These are phyloP conservation scores for Malthinus seriepunctatus DNA, from an alignment of 2,888 invertebrate species.

Conservation along the genomic window DNA sequence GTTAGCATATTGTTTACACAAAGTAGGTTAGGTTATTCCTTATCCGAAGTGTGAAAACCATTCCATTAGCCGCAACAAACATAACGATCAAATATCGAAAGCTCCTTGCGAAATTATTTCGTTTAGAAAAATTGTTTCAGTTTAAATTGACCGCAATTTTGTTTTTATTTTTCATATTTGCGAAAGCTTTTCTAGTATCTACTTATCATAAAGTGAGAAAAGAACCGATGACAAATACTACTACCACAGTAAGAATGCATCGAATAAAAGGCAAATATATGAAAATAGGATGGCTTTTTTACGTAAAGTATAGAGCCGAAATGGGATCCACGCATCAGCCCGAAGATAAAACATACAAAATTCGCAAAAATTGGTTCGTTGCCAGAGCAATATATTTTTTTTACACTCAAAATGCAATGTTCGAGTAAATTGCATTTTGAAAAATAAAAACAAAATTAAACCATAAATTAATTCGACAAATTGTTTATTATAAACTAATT, in stretches of 20 bases:
- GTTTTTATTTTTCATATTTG: conserved; percentile 6
- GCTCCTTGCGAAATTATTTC: too few species aligned
- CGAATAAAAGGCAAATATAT: conserved; percentile 52
- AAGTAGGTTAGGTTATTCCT: conserved; percentile 36
- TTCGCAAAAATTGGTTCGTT: conserved; percentile 52
- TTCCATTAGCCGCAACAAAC: neutral
- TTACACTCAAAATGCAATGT: conserved; percentile 37
- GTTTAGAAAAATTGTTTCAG: neutral
- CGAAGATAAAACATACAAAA: conserved; percentile 53
- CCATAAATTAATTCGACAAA: neutral
- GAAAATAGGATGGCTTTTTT: conserved; percentile 53
- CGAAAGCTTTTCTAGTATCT: conserved; percentile 13
- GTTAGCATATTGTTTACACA: conserved; percentile 39
- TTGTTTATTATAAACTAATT: neutral
- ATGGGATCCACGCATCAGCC: conserved; percentile 51
- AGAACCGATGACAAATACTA: conserved; percentile 40
- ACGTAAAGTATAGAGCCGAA: conserved; percentile 49
- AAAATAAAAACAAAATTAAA: conserved; percentile 14
- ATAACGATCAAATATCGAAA: neutral
- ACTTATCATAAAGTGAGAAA: conserved; percentile 33
- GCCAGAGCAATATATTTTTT: conserved; percentile 51
- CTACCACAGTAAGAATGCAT: conserved; percentile 43
- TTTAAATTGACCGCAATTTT: conserved; percentile 7
- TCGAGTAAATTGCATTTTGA: conserved; percentile 35
- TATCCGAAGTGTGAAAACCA: conserved; percentile 10